Conservation (phyloP, 2,797 vertebrate species). For the Otolemur crassicaudatus region DNA sequence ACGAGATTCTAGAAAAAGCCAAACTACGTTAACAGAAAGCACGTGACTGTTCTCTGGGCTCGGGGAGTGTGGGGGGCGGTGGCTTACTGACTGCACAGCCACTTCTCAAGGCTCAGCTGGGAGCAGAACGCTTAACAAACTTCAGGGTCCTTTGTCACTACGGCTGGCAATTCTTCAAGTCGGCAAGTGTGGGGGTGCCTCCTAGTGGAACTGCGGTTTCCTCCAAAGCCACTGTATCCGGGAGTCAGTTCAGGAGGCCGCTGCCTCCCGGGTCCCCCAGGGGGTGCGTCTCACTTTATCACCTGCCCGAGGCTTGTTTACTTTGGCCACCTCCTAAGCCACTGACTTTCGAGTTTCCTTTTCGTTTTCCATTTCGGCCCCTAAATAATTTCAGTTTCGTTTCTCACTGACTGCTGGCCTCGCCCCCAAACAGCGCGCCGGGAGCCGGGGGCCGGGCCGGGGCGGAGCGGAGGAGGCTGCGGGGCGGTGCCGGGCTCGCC, state of each 20-base stretch:
- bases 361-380: background rate
- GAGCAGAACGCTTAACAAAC: background rate
- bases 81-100: accelerated
- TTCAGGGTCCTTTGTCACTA: background rate
- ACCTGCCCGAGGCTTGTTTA: background rate
- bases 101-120: background rate
- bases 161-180: background rate
- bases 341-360: background rate
- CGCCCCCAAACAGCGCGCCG: background rate
- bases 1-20: background rate
- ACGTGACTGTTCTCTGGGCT: background rate
- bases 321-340: background rate
- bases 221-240: background rate
- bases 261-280: background rate
- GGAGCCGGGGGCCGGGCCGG: accelerated
- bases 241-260: background rate
- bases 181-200: background rate
- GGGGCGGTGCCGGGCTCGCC: accelerated
- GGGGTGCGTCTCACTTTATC: too few relatives aligned
- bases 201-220: background rate
- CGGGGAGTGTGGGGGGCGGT: accelerated
- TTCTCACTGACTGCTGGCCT: background rate
- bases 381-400: background rate
- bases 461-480: accelerated
- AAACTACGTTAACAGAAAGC: background rate